Conservation (phyloP, 2,113 vertebrate genomes). For the Heterocephalus glaber region DNA sequence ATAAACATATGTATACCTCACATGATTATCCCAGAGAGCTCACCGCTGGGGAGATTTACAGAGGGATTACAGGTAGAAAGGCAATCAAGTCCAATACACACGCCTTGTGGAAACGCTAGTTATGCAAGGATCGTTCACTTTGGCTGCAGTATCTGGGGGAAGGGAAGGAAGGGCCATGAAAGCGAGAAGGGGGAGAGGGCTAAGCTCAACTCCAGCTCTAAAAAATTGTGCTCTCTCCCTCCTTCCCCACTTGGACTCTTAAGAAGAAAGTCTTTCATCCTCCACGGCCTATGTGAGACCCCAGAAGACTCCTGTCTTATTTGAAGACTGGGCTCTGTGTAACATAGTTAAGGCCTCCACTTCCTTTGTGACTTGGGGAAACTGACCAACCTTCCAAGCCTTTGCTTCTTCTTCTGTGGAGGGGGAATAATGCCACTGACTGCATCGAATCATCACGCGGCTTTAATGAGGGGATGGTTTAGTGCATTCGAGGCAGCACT, state of each 20-base stretch:
- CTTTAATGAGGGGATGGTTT: not conserved
- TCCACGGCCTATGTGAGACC: not conserved
- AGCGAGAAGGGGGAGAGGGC: not conserved
- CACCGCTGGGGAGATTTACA: constrained; percentile 40
- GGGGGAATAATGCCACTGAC: no score
- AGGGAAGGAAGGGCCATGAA: not conserved
- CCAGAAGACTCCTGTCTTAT: not conserved
- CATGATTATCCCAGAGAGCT: constrained; percentile 64
- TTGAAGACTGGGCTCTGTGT: not conserved
- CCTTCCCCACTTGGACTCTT: not conserved
- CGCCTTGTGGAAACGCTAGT: not conserved
- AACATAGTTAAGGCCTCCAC: not conserved
- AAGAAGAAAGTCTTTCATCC: not conserved
- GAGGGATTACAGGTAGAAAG: constrained; percentile 51
- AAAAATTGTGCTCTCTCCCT: not conserved
- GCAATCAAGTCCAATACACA: not conserved
- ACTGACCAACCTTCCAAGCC: not conserved
- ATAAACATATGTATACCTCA: not conserved
- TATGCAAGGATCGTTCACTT: not conserved
- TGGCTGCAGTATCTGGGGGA: not conserved
- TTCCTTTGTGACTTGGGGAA: not conserved
- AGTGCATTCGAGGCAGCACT: not conserved
- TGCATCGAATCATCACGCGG: rapidly evolving
- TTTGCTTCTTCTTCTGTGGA: not conserved
- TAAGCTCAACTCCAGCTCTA: not conserved